Evolutionary conservation across 2,113 vertebrate genomes (phyloP), one percentile per base, ranked within the genome.

Genomic region (Colossoma macropomum): DNA sequence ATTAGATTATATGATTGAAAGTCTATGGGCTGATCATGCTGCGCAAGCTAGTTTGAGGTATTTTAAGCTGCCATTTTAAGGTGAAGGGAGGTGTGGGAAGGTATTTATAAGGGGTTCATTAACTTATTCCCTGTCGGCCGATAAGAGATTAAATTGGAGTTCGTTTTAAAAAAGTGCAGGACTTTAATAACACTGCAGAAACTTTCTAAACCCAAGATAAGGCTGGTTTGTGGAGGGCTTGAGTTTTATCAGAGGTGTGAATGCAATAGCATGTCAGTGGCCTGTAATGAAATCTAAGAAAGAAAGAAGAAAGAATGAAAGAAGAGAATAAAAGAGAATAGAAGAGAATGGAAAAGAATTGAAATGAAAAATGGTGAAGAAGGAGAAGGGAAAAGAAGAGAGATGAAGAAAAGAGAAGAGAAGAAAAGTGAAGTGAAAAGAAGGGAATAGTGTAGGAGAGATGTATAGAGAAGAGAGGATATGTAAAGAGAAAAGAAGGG

Each of bases 81-180:
- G 3, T 56, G 63, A 66, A 28, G 41, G 68, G 71, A n/a, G 16
- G 25, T 17, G 16, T n/a, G 38, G 56, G 17, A 38, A 48, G 21
- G 70, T 28, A 68, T 76, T 74, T 54, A 75, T 34, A 38, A 16
- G 23, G 41, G 74, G 66, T 63, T 72, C 52, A 86, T 83, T 68
- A 85, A 65, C 81, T 52, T 75, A 72, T 79, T 52, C 63, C 13
- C 34, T 3, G 11, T 11, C 16, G 19, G 34, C 69, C 45, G 59
- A 85, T 82, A 77, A 75, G 74, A 72, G 75, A 84, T 80, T 77
- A 60, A 77, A 75, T n/a, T 69, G 52, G 62, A 79, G 66, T 85
- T 86, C 75, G 70, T 86, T 88, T 84, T 30, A 63, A 34, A 25
- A 81, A 59, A 73, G 34, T 41, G 41, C 50, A 69, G 62, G 48